Evolutionary conservation across 2,888 invertebrate genomes (phyloP).

Genomic region (Eudasyphora cyanicolor): DNA sequence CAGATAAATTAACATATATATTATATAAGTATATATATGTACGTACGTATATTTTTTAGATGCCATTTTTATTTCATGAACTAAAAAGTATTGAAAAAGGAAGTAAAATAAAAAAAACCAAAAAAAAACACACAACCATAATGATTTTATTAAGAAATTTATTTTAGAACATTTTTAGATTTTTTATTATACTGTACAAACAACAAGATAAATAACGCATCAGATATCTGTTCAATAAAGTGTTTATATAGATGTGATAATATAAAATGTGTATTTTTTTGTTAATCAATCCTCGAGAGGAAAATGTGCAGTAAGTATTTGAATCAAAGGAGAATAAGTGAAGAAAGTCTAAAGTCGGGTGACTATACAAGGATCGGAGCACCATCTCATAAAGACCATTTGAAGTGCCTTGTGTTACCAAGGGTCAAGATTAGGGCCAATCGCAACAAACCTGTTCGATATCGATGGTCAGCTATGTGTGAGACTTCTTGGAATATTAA

Average conservation of each 20-base stretch:
- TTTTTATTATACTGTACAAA: conserved; percentile 52
- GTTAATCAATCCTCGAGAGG: too few relatives aligned
- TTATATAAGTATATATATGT: neutral
- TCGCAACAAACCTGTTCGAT: too few relatives aligned
- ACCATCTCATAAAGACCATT: too few relatives aligned
- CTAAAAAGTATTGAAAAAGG: neutral
- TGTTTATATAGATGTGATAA: conserved; percentile 63
- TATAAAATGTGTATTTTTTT: neutral
- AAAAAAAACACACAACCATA: neutral
- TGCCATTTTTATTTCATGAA: conserved; percentile 22
- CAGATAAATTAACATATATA: conserved; percentile 11
- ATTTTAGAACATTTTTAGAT: conserved; percentile 60
- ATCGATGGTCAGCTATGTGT: too few relatives aligned
- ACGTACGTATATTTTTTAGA: conserved; percentile 48
- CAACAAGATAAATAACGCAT: conserved; percentile 31
- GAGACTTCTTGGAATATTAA: too few relatives aligned
- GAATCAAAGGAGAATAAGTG: too few relatives aligned
- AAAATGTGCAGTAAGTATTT: too few relatives aligned
- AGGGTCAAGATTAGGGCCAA: too few relatives aligned
- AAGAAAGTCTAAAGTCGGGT: too few relatives aligned
- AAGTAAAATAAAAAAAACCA: neutral
- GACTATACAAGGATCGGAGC: too few relatives aligned
- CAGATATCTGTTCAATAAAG: conserved; percentile 60
- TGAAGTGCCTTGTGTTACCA: too few relatives aligned
- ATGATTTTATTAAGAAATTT: conserved; percentile 51